A percentile compares a stretch with the other conserved stretches of the same genome.
Evolutionary conservation across 2,797 vertebrate genomes (phyloP).

Genomic region (Sebastes wilsoni): DNA sequence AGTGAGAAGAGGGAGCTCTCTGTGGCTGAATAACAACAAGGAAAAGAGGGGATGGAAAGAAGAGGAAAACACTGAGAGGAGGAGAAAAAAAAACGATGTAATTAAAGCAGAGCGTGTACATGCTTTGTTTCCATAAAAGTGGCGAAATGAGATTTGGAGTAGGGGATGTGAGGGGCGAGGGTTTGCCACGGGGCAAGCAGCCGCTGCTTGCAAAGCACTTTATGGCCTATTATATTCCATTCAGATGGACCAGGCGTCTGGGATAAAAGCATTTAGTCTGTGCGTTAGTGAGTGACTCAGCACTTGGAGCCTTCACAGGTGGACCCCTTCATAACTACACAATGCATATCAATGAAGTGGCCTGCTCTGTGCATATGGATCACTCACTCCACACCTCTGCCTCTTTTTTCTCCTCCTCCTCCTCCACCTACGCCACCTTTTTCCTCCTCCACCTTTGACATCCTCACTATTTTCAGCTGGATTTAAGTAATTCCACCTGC

Average conservation of each 20-base stretch:
- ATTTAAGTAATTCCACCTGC: constrained; percentile 35
- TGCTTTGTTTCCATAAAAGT: constrained; percentile 65
- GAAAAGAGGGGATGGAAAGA: constrained; percentile 37
- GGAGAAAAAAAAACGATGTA: constrained; percentile 19
- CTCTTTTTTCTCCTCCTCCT: constrained; percentile 8
- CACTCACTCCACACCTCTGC: constrained; percentile 47
- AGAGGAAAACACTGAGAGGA: constrained; percentile 21
- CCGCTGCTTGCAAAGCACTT: constrained; percentile 76
- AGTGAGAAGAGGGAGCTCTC: constrained; percentile 39
- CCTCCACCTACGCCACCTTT: constrained; percentile 13
- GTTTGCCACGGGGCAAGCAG: constrained; percentile 72
- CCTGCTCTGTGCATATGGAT: constrained; percentile 52
- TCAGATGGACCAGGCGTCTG: constrained; percentile 76
- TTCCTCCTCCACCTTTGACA: constrained; percentile 32
- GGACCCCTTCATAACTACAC: constrained; percentile 69
- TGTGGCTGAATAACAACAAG: constrained; percentile 23
- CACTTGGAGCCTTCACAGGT: constrained; percentile 71
- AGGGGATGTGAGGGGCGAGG: constrained; percentile 51
- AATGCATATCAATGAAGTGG: constrained; percentile 77
- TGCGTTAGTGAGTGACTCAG: constrained; percentile 77
- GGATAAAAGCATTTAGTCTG: constrained; percentile 80
- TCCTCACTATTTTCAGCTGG: background rate
- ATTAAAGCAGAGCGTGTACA: constrained; percentile 51
- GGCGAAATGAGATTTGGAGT: constrained; percentile 71
- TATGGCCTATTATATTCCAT: constrained; percentile 79